Base-by-base conservation (phyloP, 2,888 invertebrate genomes). In the Achlya flavicornis region DNA sequence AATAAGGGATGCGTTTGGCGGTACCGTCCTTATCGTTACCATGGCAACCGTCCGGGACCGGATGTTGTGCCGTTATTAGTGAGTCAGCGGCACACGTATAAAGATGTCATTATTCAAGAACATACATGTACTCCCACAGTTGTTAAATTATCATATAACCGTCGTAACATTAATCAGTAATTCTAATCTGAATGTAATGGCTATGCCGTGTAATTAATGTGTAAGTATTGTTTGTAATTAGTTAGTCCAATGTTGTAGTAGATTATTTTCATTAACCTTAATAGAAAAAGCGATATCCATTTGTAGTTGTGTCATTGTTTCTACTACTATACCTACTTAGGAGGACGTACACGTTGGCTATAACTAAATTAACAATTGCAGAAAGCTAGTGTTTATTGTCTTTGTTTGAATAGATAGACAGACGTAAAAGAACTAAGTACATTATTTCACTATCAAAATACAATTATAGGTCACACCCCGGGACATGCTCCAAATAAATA, bases 1-100 rank as follows among this genome's bases (percentile, higher is more conserved):
- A 80, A 74, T 74, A 72, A 78, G 85, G 88, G 86, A 82, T 82
- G 83, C 76, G 85, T 78, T 75, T 76, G 76, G 75, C 74, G 70
- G 77, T 73, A 72, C 79, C 71, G 70, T 73, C 74, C 67, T 68
- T 71, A 71, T 67, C 74, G 87, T 88, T 81, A 79, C 82, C 72
- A 83, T 86, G 80, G 83, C 82, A 81, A 90, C 83, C 66, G 75
- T 74, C 81, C 79, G 81, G 83, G 82, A 72, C 74, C 81, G 87
- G 81, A 85, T 81, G 79, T 76, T 70, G 53, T 53, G 53, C 53
- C 19, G 53, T 53, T 53, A 53, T 53, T 8, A 19, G 19, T 53
- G 53, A 19, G 19, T 53, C 10, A 48, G 16, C 48, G 7, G 48
- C 19, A 19, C 19, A 53, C 14, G 53, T 10, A 53, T 41, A 60